phyloP scores from a whole-genome alignment of 2,888 invertebrate species.

The Biston betularia region DNA sequence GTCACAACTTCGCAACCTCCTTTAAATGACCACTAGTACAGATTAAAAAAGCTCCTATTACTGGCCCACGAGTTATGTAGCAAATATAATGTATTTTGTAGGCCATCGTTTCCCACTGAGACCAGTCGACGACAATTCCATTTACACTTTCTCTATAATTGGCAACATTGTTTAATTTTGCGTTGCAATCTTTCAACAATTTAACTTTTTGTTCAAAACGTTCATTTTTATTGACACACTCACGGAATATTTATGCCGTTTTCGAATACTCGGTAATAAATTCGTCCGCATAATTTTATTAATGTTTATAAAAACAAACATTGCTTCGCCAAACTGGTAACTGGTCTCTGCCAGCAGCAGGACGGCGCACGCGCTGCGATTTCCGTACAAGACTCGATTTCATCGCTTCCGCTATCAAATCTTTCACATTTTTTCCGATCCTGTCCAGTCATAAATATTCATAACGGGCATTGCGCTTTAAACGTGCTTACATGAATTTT shows the following conservation, averaged over 20 bases:
- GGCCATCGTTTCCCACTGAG: conserved; percentile 19
- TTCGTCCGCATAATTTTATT: conserved; percentile 34
- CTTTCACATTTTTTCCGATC: conserved; percentile 56
- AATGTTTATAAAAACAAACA: conserved; percentile 59
- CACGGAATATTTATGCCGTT: conserved; percentile 29
- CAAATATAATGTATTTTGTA: conserved; percentile 30
- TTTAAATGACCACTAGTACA: conserved; percentile 24
- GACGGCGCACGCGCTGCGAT: conserved; percentile 28
- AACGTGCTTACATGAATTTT: conserved; percentile 66
- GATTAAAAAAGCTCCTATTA: neutral
- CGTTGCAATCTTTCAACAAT: conserved; percentile 21
- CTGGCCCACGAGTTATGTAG: conserved; percentile 14
- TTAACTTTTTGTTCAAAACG: conserved; percentile 12
- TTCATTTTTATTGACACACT: conserved; percentile 22
- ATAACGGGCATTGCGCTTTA: conserved; percentile 62
- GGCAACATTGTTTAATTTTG: conserved; percentile 4
- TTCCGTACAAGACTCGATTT: conserved; percentile 51
- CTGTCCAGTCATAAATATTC: conserved; percentile 68
- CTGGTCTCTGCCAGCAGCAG: conserved; percentile 6
- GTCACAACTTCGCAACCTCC: conserved; percentile 15
- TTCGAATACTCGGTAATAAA: conserved; percentile 19
- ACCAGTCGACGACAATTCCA: conserved; percentile 17
- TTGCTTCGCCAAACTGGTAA: conserved; percentile 50
- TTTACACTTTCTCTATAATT: conserved; percentile 33
- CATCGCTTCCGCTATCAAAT: conserved; percentile 61